Conservation (phyloP, 2,113 vertebrate species). For the Melanocharis versteri region DNA sequence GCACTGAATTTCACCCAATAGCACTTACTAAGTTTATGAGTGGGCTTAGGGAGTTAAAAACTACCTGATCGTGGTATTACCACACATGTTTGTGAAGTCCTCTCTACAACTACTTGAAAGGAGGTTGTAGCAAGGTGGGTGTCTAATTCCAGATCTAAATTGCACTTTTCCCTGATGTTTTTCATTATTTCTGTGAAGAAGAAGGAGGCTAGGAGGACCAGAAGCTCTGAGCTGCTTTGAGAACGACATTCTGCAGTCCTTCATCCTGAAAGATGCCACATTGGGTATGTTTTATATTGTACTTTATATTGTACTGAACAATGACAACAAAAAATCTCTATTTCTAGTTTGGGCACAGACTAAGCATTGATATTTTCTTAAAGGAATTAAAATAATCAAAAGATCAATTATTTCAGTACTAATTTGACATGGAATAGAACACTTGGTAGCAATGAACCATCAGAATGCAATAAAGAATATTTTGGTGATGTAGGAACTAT, state of each 20-base stretch:
- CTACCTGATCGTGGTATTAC: background rate
- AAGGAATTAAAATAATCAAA: background rate
- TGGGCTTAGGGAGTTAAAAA: background rate
- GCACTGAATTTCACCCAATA: background rate
- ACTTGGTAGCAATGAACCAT: background rate
- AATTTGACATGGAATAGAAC: background rate
- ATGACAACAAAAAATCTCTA: background rate
- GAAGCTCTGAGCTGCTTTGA: conserved; percentile 11
- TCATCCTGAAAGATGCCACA: conserved; percentile 1
- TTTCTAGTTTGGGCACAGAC: background rate
- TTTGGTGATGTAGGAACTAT: background rate
- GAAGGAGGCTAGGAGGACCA: background rate
- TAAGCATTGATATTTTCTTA: background rate
- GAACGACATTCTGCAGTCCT: conserved; percentile 12
- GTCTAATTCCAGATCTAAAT: background rate
- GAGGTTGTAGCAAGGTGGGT: background rate
- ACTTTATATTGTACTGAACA: background rate
- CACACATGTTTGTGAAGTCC: background rate
- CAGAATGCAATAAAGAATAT: background rate
- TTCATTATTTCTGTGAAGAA: conserved; percentile 23
- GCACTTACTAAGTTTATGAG: background rate
- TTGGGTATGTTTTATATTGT: background rate
- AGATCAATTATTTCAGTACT: background rate
- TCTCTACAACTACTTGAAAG: background rate
- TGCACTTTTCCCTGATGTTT: background rate